Conservation (phyloP, 2,888 invertebrate genomes). For the Drosophila acutilabella region DNA sequence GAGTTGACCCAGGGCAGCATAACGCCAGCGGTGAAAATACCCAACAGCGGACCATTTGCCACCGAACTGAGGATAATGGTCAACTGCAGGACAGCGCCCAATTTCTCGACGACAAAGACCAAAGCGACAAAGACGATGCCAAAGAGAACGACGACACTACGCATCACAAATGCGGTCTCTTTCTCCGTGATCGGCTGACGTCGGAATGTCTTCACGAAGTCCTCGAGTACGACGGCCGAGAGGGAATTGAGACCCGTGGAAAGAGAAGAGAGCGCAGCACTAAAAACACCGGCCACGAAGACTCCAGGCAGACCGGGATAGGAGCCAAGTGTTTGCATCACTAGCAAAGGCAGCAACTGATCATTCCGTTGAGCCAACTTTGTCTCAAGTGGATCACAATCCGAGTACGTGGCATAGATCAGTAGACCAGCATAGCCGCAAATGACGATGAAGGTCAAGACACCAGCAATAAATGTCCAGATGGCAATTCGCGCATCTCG, state of each 20-base stretch:
- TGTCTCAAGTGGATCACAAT: constrained; percentile 93
- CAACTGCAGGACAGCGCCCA: constrained; percentile 90
- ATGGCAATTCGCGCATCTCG: constrained; percentile 86
- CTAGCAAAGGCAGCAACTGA: constrained; percentile 92
- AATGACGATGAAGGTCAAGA: constrained; percentile 90
- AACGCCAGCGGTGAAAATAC: constrained; percentile 89
- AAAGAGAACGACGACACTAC: constrained; percentile 88
- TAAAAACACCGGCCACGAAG: constrained; percentile 95
- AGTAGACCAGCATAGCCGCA: constrained; percentile 94
- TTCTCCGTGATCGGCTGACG: constrained; percentile 86
- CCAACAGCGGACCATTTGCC: constrained; percentile 89
- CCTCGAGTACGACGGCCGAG: constrained; percentile 90
- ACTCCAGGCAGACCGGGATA: constrained; percentile 93
- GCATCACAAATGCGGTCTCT: constrained; percentile 88
- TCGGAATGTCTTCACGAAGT: constrained; percentile 88
- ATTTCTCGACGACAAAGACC: constrained; percentile 88
- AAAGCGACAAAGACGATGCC: constrained; percentile 88
- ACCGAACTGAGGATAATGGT: constrained; percentile 88
- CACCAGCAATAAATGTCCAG: constrained; percentile 91
- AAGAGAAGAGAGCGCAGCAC: constrained; percentile 93
- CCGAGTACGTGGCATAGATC: constrained; percentile 93
- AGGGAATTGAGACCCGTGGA: constrained; percentile 92
- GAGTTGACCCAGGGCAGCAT: constrained; percentile 89
- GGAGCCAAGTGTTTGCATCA: constrained; percentile 93
- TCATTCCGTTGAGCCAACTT: constrained; percentile 90